Evolutionary conservation across 2,113 vertebrate species (phyloP).

Genomic region (Plecotus auritus): DNA sequence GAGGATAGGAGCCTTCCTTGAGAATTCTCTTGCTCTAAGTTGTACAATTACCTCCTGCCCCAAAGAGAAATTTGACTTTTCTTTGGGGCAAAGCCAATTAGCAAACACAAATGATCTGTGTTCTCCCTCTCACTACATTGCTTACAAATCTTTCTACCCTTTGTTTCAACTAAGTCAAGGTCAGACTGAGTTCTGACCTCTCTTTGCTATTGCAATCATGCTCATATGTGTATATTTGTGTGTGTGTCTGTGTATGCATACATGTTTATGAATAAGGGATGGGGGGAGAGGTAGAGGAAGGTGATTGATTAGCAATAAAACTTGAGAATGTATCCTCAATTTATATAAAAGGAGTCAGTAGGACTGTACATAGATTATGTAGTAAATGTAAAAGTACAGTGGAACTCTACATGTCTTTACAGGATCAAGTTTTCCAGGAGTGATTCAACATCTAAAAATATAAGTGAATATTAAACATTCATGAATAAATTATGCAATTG

Average conservation of each 20-base stretch:
- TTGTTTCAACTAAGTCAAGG: background rate
- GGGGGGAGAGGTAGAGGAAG: background rate
- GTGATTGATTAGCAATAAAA: background rate
- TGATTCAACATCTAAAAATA: background rate
- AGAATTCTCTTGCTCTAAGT: background rate
- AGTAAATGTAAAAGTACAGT: background rate
- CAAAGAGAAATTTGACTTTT: background rate
- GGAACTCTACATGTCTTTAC: background rate
- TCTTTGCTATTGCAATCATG: background rate
- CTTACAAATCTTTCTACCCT: background rate
- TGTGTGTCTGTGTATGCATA: background rate
- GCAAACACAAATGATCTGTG: background rate
- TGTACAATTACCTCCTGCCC: background rate
- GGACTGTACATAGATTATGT: background rate
- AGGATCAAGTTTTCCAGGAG: background rate
- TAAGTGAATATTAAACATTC: background rate
- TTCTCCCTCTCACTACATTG: background rate
- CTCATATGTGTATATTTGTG: no score
- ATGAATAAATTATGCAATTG: background rate
- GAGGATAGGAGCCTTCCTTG: background rate
- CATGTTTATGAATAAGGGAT: background rate
- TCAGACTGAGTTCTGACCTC: background rate
- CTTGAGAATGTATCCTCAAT: background rate
- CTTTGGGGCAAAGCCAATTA: background rate
- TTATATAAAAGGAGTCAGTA: background rate